Base-by-base conservation (phyloP, 2,113 vertebrate species). In the Pterocles gutturalis region DNA sequence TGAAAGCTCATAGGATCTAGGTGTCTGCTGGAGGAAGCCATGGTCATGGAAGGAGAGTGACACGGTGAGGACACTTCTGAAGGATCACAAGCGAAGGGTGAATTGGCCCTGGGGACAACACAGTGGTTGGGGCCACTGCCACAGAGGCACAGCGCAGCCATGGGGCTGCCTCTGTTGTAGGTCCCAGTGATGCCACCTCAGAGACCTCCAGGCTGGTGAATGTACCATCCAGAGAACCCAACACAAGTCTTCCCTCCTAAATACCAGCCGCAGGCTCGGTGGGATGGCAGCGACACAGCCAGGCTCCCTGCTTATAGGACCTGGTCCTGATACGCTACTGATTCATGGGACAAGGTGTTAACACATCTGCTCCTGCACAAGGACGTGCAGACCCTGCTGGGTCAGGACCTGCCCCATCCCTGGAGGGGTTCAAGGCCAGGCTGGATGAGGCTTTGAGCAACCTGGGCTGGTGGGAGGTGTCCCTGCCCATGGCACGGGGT, bases 271-370 rank as follows among this genome's bases (percentile, higher is more conserved):
- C 36, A n/a, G 7, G 49, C 55, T 69, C 2, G 1, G 64, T 0
- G 0, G 12, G 79, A 38, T 34, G 18, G 58, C 25, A 31, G 58
- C 1, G 1, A 58, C 0, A 0, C 13, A 60, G 20, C 17, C n/a
- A 53, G 29, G 10, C 51, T 72, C 65, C 25, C 38, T 54, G 13
- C 33, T 65, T 53, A 58, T 36, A 72, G 25, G n/a, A 60, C 71
- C 57, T 51, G 34, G 49, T 29, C 62, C 24, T 54, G 84, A 41
- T 19, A 64, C 0, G 4, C 22, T 67, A 16, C 18, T 54, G 34
- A 69, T 33, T 61, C 57, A 58, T 0, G 1, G 57, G 55, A 83
- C 70, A 58, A 58, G 43, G 25, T 33, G 17, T 66, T 48, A 20
- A 71, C 71, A 28, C 0, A 0, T 31, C 29, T 77, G 36, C 31